Evolutionary conservation across 1,140 invertebrate species (phyloP).

Genomic region (Euwallacea similis): DNA sequence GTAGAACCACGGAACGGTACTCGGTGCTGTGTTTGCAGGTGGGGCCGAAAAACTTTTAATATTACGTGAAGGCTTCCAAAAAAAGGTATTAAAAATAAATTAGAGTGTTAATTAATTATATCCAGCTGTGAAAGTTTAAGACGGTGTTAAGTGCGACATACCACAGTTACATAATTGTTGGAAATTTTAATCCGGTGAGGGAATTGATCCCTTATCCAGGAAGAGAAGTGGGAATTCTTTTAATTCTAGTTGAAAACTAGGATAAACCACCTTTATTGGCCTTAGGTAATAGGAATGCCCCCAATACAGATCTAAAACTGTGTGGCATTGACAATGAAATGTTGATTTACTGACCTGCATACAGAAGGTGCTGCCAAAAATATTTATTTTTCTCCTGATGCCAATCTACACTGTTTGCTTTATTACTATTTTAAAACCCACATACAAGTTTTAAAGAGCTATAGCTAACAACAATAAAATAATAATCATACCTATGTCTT

Average conservation of each 20-base stretch:
- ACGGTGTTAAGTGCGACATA: neutral
- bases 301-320: neutral
- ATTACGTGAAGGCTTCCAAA: conserved; percentile 9
- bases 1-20: conserved; percentile 3
- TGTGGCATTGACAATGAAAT: neutral
- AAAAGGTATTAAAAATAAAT: neutral
- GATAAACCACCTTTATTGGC: neutral
- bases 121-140: neutral
- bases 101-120: neutral
- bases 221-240: neutral
- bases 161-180: conserved; percentile 16
- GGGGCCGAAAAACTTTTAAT: conserved; percentile 13
- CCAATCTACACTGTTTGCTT: conserved; percentile 10
- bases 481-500: neutral
- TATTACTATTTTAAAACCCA: conserved; percentile 16
- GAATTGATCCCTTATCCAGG: neutral
- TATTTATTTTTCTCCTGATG: conserved; percentile 31
- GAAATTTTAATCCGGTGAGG: neutral
- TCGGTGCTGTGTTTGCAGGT: conserved; percentile 17
- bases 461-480: neutral
- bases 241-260: neutral
- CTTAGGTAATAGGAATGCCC: neutral
- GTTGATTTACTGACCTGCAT: conserved; percentile 13
- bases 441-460: neutral
- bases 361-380: conserved; percentile 25